These are phyloP conservation scores for Alethe castanea DNA, from an alignment of 2,113 vertebrate genomes.

Conservation along the genomic window DNA sequence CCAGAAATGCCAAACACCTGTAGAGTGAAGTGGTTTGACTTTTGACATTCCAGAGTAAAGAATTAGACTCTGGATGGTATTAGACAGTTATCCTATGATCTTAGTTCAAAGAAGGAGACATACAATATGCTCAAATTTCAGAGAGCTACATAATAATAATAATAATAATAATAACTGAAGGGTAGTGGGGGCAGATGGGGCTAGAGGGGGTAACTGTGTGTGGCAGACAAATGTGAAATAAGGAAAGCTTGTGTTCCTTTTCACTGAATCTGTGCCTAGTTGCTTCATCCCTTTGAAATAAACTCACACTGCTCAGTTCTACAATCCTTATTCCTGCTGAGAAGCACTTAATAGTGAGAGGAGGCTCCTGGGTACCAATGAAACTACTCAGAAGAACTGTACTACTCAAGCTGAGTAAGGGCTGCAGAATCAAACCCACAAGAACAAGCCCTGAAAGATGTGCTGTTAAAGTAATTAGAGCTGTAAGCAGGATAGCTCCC, in stretches of 20 bases:
- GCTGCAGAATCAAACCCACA: not conserved
- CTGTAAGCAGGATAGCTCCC: not conserved
- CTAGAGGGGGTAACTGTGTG: not conserved
- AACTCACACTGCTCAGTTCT: not conserved
- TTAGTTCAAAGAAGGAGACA: not conserved
- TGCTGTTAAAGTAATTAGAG: conserved; percentile 22
- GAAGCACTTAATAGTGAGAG: not conserved
- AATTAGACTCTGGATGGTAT: not conserved
- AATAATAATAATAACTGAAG: not conserved
- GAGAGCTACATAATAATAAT: not conserved
- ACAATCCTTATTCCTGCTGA: not conserved
- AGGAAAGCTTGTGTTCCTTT: not conserved
- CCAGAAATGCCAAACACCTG: not conserved
- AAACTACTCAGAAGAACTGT: not conserved
- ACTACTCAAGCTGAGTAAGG: not conserved
- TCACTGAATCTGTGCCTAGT: not conserved
- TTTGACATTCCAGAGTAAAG: not conserved
- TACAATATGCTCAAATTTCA: not conserved
- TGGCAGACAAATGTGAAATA: not conserved
- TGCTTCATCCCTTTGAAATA: not conserved
- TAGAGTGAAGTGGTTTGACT: not conserved
- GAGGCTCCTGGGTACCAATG: not conserved
- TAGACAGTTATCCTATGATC: not conserved
- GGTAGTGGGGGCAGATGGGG: fast-evolving
- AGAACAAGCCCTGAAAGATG: not conserved